Evolutionary conservation across 2,888 invertebrate genomes (phyloP).

Genomic region (Punctoribates punctum): DNA sequence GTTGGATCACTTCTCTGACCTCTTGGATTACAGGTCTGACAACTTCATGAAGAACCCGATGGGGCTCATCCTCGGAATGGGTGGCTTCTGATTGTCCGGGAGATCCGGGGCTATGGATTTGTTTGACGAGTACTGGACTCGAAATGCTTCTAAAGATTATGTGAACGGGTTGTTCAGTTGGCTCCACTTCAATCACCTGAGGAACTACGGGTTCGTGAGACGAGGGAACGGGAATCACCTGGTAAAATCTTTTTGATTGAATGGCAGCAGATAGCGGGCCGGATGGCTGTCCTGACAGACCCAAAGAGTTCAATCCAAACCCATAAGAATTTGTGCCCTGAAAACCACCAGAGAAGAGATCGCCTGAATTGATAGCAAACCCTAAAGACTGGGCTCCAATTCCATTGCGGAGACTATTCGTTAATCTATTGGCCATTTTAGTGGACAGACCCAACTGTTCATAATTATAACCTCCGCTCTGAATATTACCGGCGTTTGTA

Average conservation of each 20-base stretch:
- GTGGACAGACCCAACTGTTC: background rate
- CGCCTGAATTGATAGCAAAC: too few species aligned
- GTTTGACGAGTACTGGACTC: constrained; percentile 33
- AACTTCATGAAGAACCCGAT: constrained; percentile 13
- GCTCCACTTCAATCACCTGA: constrained; percentile 32
- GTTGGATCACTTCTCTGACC: constrained; percentile 31
- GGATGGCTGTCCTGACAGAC: background rate
- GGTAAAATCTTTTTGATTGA: background rate
- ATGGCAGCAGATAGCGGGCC: background rate
- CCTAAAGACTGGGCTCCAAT: too few species aligned
- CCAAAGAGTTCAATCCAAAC: too few species aligned
- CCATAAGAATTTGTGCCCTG: too few species aligned
- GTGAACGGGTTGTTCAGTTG: constrained; percentile 20
- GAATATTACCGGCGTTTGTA: background rate
- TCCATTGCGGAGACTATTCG: background rate
- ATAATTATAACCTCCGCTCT: background rate
- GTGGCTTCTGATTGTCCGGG: constrained; percentile 4
- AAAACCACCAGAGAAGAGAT: too few species aligned
- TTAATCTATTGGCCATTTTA: background rate
- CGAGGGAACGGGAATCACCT: background rate
- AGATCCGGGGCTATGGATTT: constrained; percentile 34
- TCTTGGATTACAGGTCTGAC: constrained; percentile 26
- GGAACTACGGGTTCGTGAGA: constrained; percentile 21
- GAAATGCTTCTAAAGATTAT: constrained; percentile 30
- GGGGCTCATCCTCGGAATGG: constrained; percentile 32